Conservation (phyloP, 2,888 invertebrate genomes). For the Polyploca ridens region DNA sequence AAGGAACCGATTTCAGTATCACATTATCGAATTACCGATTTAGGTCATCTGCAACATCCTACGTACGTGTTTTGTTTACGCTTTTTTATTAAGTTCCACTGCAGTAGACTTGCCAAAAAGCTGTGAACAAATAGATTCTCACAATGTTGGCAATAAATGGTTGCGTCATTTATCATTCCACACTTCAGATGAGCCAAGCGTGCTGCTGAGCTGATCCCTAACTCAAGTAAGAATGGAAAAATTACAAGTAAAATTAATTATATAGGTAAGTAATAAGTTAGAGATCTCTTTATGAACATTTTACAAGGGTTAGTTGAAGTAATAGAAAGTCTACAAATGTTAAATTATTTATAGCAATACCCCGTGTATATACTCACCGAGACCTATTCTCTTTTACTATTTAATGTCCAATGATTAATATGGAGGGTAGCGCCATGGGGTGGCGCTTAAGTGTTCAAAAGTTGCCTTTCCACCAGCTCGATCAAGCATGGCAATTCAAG, state of each 20-base stretch:
- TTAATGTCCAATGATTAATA: too few species aligned
- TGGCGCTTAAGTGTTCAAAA: too few species aligned
- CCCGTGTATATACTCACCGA: neutral
- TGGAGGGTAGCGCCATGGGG: too few species aligned
- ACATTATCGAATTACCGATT: constrained; percentile 46
- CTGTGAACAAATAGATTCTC: constrained; percentile 40
- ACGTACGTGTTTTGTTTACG: constrained; percentile 23
- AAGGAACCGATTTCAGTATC: constrained; percentile 36
- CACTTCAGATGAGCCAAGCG: constrained; percentile 38
- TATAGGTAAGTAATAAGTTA: too few species aligned
- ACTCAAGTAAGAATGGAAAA: neutral
- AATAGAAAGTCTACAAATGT: neutral
- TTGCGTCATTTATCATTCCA: constrained; percentile 51
- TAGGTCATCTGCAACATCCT: constrained; percentile 51
- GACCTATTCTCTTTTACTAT: neutral
- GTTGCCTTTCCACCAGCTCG: too few species aligned
- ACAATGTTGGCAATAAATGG: constrained; percentile 29
- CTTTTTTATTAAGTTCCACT: constrained; percentile 43
- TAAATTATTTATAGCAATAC: neutral
- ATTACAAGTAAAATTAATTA: neutral
- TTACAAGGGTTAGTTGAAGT: neutral
- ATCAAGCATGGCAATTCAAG: too few species aligned
- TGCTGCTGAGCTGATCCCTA: constrained; percentile 13
- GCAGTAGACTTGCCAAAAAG: constrained; percentile 57
- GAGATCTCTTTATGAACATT: too few species aligned